phyloP scores from a whole-genome alignment of 2,113 vertebrate species.

The Odocoileus virginianus region DNA sequence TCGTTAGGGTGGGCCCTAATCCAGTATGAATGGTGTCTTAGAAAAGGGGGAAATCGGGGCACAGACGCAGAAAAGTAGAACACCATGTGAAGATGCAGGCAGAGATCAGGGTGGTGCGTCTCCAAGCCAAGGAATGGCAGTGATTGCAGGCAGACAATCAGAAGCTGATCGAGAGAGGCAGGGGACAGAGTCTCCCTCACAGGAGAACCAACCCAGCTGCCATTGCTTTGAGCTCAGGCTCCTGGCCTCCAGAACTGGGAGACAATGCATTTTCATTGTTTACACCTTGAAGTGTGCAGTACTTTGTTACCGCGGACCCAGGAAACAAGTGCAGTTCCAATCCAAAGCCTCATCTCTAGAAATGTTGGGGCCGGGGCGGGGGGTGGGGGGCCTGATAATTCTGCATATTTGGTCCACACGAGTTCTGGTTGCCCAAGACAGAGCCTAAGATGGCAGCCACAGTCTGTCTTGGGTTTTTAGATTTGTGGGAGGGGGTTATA shows the following conservation, averaged over 20 bases:
- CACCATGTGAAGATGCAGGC: accelerated
- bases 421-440: not conserved
- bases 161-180: too few relatives aligned
- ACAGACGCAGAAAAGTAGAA: not conserved
- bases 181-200: not conserved
- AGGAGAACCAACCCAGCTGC: accelerated
- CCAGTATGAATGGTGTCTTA: not conserved
- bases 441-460: not conserved
- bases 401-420: not conserved
- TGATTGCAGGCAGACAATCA: too few relatives aligned
- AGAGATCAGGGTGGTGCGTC: not conserved
- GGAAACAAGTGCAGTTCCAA: accelerated
- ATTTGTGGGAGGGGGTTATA: not conserved
- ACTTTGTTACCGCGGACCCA: not conserved
- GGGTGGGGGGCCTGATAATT: too few relatives aligned
- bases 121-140: not conserved
- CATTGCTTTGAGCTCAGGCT: not conserved
- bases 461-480: not conserved
- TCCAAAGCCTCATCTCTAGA: not conserved
- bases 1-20: not conserved
- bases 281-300: accelerated
- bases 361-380: accelerated
- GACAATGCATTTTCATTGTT: accelerated
- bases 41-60: too few relatives aligned
- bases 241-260: not conserved